These are phyloP conservation scores for Xiphophorus couchianus DNA, from an alignment of 2,113 vertebrate genomes.

Conservation along the genomic window DNA sequence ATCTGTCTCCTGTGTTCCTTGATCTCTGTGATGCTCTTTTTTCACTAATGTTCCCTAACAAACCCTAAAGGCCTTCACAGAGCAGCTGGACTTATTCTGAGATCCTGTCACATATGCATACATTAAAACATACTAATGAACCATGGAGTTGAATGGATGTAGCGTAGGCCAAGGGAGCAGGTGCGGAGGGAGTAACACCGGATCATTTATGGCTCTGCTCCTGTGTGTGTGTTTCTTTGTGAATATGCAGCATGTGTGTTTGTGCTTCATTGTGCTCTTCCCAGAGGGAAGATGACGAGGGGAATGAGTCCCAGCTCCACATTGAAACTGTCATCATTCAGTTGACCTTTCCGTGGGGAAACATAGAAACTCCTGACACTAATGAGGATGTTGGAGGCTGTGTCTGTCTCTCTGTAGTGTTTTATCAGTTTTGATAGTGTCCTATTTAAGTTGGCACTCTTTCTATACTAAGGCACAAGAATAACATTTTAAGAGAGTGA, in stretches of 20 bases:
- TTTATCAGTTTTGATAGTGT: background rate
- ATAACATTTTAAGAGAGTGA: background rate
- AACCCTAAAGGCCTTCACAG: background rate
- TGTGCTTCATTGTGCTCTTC: conserved; percentile 1
- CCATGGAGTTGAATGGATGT: conserved; percentile 39
- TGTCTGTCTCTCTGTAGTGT: background rate
- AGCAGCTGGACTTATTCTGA: background rate
- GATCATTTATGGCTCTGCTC: conserved; percentile 18
- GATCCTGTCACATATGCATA: conserved; percentile 37
- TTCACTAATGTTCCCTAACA: background rate
- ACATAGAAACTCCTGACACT: conserved; percentile 47
- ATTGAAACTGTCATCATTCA: conserved; percentile 33
- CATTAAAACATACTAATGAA: conserved; percentile 58
- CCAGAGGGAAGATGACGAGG: conserved; percentile 16
- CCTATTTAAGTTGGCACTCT: background rate
- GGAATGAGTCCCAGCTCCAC: conserved; percentile 28
- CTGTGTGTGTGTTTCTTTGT: background rate
- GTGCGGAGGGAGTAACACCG: conserved; percentile 30
- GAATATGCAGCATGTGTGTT: background rate
- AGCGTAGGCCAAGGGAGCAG: conserved; percentile 20
- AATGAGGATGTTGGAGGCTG: conserved; percentile 50
- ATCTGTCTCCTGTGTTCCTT: background rate
- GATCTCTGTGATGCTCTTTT: background rate
- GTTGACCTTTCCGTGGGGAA: conserved; percentile 28
- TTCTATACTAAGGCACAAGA: background rate